These are phyloP conservation scores for Temnothorax rugatulus DNA, from an alignment of 2,888 invertebrate genomes.

Conservation along the genomic window DNA sequence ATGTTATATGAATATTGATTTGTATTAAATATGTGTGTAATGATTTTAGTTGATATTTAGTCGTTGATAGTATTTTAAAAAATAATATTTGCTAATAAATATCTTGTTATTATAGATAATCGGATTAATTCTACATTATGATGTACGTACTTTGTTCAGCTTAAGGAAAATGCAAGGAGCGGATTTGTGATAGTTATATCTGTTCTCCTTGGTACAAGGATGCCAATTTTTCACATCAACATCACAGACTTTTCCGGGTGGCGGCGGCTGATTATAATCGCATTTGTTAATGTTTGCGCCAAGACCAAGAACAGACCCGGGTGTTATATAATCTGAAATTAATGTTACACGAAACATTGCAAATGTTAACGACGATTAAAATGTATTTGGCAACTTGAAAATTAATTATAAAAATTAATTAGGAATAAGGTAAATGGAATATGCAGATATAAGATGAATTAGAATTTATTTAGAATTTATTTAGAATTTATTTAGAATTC, in stretches of 20 bases:
- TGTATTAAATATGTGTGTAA: not conserved
- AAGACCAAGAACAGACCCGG: conserved; percentile 90
- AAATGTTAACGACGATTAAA: not conserved
- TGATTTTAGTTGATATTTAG: not conserved
- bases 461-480: not conserved
- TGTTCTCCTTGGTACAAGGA: conserved; percentile 93
- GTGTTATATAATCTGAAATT: conserved; percentile 90
- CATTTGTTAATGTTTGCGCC: conserved; percentile 93
- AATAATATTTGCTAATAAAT: not conserved
- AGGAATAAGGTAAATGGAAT: not conserved
- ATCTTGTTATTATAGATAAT: not conserved
- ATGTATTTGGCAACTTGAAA: not conserved
- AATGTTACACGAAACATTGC: not conserved
- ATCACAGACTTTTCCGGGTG: conserved; percentile 93
- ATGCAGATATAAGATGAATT: not conserved
- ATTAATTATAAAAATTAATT: conserved; percentile 5
- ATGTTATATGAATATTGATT: not conserved
- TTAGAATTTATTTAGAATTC: not conserved
- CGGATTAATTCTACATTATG: conserved; percentile 3
- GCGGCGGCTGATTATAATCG: conserved; percentile 91
- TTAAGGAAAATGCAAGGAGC: conserved; percentile 98
- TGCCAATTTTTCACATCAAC: conserved; percentile 94
- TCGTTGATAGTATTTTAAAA: not conserved
- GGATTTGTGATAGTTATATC: conserved; percentile 96
- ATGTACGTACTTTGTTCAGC: conserved; percentile 91